Conservation (phyloP, 2,113 vertebrate genomes). For the Theristicus caerulescens region DNA sequence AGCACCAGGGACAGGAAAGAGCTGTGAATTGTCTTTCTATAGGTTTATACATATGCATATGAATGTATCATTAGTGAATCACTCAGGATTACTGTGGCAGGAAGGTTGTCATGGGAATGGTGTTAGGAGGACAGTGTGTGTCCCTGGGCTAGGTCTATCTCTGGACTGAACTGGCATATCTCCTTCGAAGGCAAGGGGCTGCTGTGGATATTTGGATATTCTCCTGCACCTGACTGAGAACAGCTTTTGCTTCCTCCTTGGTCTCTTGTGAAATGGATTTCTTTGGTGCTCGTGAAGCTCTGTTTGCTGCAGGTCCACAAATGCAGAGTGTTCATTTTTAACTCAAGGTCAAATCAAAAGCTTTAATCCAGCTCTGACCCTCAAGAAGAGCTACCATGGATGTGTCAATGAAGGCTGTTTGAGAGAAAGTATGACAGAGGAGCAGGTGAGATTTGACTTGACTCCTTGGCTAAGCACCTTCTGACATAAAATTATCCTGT, state of each 20-base stretch:
- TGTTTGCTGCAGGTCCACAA: background rate
- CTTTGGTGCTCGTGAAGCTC: background rate
- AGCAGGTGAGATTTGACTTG: background rate
- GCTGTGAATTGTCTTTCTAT: background rate
- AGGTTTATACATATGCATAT: accelerated
- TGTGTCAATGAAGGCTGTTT: background rate
- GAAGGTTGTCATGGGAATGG: background rate
- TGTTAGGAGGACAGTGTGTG: background rate
- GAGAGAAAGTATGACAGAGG: no score
- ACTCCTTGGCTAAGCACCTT: background rate
- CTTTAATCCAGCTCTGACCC: background rate
- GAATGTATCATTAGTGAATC: background rate
- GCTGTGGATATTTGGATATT: background rate
- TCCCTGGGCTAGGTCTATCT: background rate
- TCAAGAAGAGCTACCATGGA: background rate
- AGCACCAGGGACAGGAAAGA: background rate
- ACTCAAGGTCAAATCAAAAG: background rate
- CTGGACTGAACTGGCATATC: background rate
- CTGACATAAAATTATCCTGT: background rate
- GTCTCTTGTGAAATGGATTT: background rate
- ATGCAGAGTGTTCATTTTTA: background rate
- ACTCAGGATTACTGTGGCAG: background rate
- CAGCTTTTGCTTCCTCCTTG: background rate
- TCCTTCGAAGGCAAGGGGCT: background rate
- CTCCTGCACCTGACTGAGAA: background rate